A percentile compares a stretch with the other conserved stretches of the same genome.
Conservation (phyloP, 2,888 invertebrate genomes). For the Hecatera dysodea region DNA sequence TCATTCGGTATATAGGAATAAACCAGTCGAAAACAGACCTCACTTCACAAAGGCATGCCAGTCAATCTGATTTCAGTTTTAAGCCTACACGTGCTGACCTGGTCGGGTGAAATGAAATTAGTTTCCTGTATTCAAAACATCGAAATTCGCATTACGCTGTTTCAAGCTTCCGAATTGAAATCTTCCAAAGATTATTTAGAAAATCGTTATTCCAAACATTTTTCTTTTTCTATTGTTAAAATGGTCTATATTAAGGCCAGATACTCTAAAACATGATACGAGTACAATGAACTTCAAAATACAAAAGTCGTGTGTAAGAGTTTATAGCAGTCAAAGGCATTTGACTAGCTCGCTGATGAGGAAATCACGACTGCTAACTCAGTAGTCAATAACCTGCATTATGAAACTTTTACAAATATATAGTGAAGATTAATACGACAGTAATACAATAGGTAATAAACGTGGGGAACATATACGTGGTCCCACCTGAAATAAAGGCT, state of each 20-base stretch:
- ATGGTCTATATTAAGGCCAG: no score
- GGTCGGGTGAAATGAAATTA: constrained; percentile 21
- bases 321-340: constrained; percentile 40
- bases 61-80: constrained; percentile 48
- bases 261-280: not conserved
- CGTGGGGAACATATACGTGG: not conserved
- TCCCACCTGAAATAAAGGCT: not conserved
- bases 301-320: constrained; percentile 40
- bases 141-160: not conserved
- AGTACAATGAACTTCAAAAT: constrained; percentile 41
- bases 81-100: constrained; percentile 19
- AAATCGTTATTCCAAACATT: not conserved
- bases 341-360: constrained; percentile 45
- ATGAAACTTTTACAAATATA: not conserved
- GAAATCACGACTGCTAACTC: constrained; percentile 53
- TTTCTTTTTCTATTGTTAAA: not conserved
- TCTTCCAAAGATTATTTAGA: not conserved
- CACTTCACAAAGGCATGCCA: constrained; percentile 30
- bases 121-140: constrained; percentile 18
- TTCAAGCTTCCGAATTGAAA: not conserved
- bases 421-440: not conserved
- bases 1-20: constrained; percentile 1
- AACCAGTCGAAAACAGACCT: constrained; percentile 21
- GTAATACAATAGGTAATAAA: not conserved
- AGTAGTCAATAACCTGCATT: constrained; percentile 21